Conservation (phyloP, 1,140 invertebrate genomes). For the Neodiprion lecontei region DNA sequence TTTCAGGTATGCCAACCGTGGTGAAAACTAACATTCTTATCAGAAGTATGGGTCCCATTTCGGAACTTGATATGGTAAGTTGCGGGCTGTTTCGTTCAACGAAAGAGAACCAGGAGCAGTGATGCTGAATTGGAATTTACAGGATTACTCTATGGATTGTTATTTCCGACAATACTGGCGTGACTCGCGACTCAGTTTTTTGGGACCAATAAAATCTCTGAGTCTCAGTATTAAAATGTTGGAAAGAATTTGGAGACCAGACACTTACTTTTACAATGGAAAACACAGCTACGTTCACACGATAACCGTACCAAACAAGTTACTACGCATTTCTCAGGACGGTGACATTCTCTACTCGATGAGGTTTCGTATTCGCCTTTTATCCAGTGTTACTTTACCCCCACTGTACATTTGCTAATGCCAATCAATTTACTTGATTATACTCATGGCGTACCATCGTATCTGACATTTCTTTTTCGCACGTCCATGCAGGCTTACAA, state of each 20-base stretch:
- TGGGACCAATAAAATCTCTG: slow-evolving; percentile 80
- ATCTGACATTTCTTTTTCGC: not conserved
- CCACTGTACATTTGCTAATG: not conserved
- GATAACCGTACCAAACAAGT: slow-evolving; percentile 94
- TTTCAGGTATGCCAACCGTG: slow-evolving; percentile 82
- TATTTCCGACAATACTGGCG: slow-evolving; percentile 94
- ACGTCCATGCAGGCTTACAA: slow-evolving; percentile 80
- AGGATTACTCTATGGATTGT: slow-evolving; percentile 97
- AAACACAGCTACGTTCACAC: slow-evolving; percentile 94
- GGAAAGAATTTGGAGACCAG: slow-evolving; percentile 93
- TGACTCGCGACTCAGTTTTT: slow-evolving; percentile 82
- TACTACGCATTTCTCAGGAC: slow-evolving; percentile 86
- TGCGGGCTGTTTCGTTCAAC: not conserved
- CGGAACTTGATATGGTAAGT: slow-evolving; percentile 92
- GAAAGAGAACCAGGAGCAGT: no score
- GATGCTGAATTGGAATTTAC: slow-evolving; percentile 15
- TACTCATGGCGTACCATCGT: not conserved
- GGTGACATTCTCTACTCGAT: slow-evolving; percentile 94
- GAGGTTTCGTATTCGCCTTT: slow-evolving; percentile 69
- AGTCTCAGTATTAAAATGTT: slow-evolving; percentile 91
- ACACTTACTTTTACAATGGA: slow-evolving; percentile 94
- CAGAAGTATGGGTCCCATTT: slow-evolving; percentile 93
- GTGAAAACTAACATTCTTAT: slow-evolving; percentile 92
- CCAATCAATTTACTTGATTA: no score
- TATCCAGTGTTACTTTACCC: slow-evolving; percentile 29